phyloP scores from a whole-genome alignment of 1,140 invertebrate species.

The Drosophila novamexicana region DNA sequence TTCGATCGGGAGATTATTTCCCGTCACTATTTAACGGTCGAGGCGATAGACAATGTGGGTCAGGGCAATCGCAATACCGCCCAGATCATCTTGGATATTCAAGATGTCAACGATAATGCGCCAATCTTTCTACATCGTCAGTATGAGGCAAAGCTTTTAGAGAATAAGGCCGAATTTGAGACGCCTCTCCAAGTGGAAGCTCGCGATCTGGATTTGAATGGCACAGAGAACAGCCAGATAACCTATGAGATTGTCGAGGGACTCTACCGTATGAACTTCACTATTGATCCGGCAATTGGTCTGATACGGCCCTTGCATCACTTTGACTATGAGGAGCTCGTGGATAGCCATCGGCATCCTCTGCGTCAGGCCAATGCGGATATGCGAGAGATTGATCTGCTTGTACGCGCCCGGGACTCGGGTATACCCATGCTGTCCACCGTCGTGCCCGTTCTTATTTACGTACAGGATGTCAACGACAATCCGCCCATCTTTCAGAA shows the following conservation, averaged over 20 bases:
- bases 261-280: slow-evolving; percentile 91
- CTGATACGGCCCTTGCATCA: slow-evolving; percentile 88
- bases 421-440: slow-evolving; percentile 91
- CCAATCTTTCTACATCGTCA: slow-evolving; percentile 92
- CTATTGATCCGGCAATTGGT: slow-evolving; percentile 90
- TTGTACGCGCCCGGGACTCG: slow-evolving; percentile 91
- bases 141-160: slow-evolving; percentile 93
- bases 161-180: slow-evolving; percentile 92
- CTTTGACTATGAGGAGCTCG: slow-evolving; percentile 92
- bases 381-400: slow-evolving; percentile 90
- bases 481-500: slow-evolving; percentile 92
- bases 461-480: slow-evolving; percentile 95
- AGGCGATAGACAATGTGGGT: slow-evolving; percentile 94
- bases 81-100: slow-evolving; percentile 93
- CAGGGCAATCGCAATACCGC: slow-evolving; percentile 94
- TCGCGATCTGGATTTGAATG: slow-evolving; percentile 93
- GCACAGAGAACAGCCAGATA: slow-evolving; percentile 94
- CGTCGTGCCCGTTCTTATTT: slow-evolving; percentile 91
- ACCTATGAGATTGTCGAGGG: slow-evolving; percentile 92
- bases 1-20: slow-evolving; percentile 95
- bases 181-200: slow-evolving; percentile 91
- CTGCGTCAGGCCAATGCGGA: slow-evolving; percentile 83
- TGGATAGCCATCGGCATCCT: slow-evolving; percentile 52
- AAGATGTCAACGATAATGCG: slow-evolving; percentile 95
- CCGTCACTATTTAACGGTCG: slow-evolving; percentile 95